Percentiles rank a stretch among this genome's conserved stretches.
Conservation (phyloP, 2,797 vertebrate species). For the Leuciscus waleckii region DNA sequence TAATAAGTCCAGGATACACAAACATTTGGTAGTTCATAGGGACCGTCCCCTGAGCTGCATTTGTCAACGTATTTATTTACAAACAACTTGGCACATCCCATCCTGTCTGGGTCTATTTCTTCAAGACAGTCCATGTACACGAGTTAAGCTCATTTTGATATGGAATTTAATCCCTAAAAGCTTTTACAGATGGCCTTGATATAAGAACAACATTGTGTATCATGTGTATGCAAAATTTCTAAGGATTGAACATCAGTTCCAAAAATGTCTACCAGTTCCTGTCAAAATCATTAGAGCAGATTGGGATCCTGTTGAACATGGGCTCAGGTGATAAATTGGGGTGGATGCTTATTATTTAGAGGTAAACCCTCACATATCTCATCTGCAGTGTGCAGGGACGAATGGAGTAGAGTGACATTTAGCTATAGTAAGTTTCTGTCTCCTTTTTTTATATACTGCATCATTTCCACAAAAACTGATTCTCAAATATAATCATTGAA, state of each 20-base stretch:
- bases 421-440: slow-evolving; percentile 76
- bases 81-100: slow-evolving; percentile 40
- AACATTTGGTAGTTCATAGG: slow-evolving; percentile 34
- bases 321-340: slow-evolving; percentile 64
- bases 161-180: slow-evolving; percentile 8
- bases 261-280: not conserved
- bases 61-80: slow-evolving; percentile 60
- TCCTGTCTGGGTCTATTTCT: slow-evolving; percentile 18
- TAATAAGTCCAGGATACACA: slow-evolving; percentile 19
- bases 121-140: slow-evolving; percentile 18
- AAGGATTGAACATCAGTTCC: slow-evolving; percentile 34
- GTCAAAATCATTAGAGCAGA: not conserved
- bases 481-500: slow-evolving; percentile 85
- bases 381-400: slow-evolving; percentile 75
- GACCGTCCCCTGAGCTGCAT: slow-evolving; percentile 24
- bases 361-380: slow-evolving; percentile 65
- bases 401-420: slow-evolving; percentile 75
- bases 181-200: slow-evolving; percentile 27
- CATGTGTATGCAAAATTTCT: slow-evolving; percentile 34
- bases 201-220: slow-evolving; percentile 14
- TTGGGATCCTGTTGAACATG: slow-evolving; percentile 67
- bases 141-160: slow-evolving; percentile 19
- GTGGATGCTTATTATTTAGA: slow-evolving; percentile 61
- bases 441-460: slow-evolving; percentile 80
- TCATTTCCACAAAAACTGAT: slow-evolving; percentile 79